Conservation (phyloP, 2,113 vertebrate genomes). For the Bubo scandiacus region DNA sequence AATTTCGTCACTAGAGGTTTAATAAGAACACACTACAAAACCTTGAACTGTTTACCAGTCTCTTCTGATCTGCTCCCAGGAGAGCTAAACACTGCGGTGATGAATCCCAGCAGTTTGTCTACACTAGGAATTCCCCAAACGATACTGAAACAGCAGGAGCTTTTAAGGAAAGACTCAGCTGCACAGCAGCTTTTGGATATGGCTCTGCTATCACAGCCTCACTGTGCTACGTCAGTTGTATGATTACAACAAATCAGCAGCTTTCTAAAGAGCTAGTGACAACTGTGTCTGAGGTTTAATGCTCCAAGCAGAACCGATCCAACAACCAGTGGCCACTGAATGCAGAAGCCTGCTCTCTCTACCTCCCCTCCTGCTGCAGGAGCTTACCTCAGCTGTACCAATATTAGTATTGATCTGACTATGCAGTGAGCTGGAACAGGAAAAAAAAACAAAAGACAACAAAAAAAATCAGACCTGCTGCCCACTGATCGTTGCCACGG, state of each 20-base stretch:
- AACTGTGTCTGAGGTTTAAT: not conserved
- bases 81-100: not conserved
- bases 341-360: not conserved
- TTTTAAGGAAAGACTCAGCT: not conserved
- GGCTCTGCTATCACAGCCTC: not conserved
- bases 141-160: not conserved
- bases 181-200: not conserved
- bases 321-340: not conserved
- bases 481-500: conserved; percentile 97
- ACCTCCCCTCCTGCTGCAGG: not conserved
- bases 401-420: not conserved
- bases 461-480: conserved; percentile 82
- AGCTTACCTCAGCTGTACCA: not conserved
- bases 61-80: not conserved
- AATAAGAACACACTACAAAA: not conserved
- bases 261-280: not conserved
- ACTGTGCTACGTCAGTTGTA: not conserved
- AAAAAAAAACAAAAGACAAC: not conserved
- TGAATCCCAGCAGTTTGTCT: not conserved
- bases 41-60: not conserved
- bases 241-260: not conserved
- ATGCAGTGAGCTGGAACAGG: not conserved
- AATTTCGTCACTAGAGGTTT: not conserved
- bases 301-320: not conserved
- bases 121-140: not conserved